Conservation (phyloP, 2,797 vertebrate species). For the Poeciliopsis presidionis region DNA sequence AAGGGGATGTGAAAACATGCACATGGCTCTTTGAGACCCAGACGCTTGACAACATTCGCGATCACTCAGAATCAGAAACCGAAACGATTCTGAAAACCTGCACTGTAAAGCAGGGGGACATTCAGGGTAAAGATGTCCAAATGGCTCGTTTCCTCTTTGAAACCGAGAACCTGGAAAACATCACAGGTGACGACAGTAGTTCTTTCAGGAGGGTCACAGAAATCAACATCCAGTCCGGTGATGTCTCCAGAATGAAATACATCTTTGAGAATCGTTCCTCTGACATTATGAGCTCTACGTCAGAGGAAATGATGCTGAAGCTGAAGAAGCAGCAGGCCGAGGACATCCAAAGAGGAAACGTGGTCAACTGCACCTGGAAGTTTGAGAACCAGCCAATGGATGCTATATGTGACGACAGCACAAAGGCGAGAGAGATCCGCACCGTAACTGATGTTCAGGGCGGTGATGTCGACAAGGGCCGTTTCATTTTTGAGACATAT, state of each 20-base stretch:
- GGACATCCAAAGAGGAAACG: constrained; percentile 90
- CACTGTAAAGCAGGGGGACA: constrained; percentile 86
- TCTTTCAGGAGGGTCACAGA: constrained; percentile 84
- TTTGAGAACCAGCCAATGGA: constrained; percentile 92
- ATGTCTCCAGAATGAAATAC: constrained; percentile 90
- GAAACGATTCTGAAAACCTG: constrained; percentile 82
- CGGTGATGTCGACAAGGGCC: constrained; percentile 88
- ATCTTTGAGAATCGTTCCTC: constrained; percentile 90
- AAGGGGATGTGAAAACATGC: constrained; percentile 91
- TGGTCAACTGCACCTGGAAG: constrained; percentile 88
- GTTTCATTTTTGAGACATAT: constrained; percentile 92
- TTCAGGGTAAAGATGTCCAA: constrained; percentile 89
- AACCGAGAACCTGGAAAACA: constrained; percentile 90
- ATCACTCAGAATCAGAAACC: constrained; percentile 79
- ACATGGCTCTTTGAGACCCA: constrained; percentile 95
- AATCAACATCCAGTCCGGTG: constrained; percentile 88
- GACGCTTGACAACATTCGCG: constrained; percentile 88
- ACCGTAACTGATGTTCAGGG: constrained; percentile 88
- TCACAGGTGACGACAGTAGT: constrained; percentile 82
- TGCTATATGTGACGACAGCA: constrained; percentile 79
- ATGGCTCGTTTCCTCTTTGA: constrained; percentile 91
- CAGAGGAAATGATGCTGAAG: constrained; percentile 85
- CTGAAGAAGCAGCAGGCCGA: constrained; percentile 85
- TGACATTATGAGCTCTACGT: constrained; percentile 88
- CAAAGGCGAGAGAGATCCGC: constrained; percentile 69